A percentile compares a stretch with the other conserved stretches of the same genome.
Conservation (phyloP, 2,113 vertebrate species). For the Leptocoma aspasia region DNA sequence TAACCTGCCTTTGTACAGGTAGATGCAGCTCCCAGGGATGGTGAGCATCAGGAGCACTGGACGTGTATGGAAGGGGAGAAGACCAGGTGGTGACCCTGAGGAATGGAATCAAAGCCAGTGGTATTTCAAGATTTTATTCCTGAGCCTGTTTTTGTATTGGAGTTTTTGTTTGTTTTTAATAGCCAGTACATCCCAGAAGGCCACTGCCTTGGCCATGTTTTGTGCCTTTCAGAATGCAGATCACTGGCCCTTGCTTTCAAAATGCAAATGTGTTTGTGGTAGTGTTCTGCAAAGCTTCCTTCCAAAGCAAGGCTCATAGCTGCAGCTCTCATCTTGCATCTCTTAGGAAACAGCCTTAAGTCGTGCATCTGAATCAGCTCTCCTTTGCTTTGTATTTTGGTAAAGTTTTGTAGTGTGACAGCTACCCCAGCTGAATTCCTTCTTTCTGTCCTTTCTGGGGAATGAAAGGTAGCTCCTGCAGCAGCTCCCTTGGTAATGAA, state of each 20-base stretch:
- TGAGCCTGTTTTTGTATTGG: background rate
- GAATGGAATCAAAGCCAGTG: background rate
- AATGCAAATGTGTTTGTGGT: background rate
- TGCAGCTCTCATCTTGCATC: background rate
- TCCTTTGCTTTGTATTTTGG: background rate
- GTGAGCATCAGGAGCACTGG: background rate
- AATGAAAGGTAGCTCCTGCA: background rate
- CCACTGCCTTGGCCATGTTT: background rate
- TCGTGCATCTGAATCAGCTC: background rate
- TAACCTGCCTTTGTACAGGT: background rate
- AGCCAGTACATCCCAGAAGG: background rate
- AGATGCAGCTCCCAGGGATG: background rate
- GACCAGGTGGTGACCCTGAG: background rate
- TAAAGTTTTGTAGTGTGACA: background rate
- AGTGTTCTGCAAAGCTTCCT: background rate
- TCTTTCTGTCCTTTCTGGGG: background rate
- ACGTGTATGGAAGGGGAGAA: background rate
- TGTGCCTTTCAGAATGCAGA: background rate
- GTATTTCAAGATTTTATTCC: background rate
- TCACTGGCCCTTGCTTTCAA: background rate
- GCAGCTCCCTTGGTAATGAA: background rate
- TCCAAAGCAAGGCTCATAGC: background rate
- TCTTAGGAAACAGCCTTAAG: background rate
- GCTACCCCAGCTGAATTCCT: background rate
- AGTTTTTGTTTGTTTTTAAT: background rate